These are phyloP conservation scores for Cladorhizidae sp. DNA, from an alignment of 37 sponge, comb jelly and placozoan species.

Conservation along the genomic window DNA sequence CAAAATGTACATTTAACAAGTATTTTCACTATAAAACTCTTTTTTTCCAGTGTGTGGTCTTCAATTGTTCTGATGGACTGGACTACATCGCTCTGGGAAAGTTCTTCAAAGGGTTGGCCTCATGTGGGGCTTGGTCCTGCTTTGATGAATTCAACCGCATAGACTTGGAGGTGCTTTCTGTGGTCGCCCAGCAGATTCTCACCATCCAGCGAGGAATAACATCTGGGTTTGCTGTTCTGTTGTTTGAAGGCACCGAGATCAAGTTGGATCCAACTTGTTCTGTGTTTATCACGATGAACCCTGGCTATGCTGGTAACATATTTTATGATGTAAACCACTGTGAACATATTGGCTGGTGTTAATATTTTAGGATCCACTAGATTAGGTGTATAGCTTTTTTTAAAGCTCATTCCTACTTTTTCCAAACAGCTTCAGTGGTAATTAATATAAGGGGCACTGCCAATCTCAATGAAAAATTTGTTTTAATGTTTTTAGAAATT, in stretches of 20 bases:
- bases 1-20: no score
- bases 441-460: no score
- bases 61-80: slow-evolving; percentile 99
- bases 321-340: no score
- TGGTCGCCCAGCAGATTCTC: slow-evolving; percentile 97
- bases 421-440: no score
- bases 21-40: no score
- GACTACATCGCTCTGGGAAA: slow-evolving; percentile 99
- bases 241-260: slow-evolving; percentile 99
- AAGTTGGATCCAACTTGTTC: slow-evolving; percentile 96
- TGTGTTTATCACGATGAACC: slow-evolving; percentile 99
- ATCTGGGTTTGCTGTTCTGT: slow-evolving; percentile 73
- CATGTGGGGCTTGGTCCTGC: slow-evolving; percentile 99
- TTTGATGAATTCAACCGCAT: slow-evolving; percentile 99
- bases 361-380: no score
- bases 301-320: slow-evolving; percentile 98
- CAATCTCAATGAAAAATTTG: no score
- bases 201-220: slow-evolving; percentile 90
- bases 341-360: no score
- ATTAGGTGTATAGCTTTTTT: no score
- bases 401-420: no score
- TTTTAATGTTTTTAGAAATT: no score
- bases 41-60: slow-evolving; percentile 92
- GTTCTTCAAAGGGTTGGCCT: slow-evolving; percentile 99
- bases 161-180: slow-evolving; percentile 96